Percentiles rank a stretch among this genome's conserved stretches.
phyloP scores from a whole-genome alignment of 2,113 vertebrate genomes.

The Neodontobutis hainanensis region DNA sequence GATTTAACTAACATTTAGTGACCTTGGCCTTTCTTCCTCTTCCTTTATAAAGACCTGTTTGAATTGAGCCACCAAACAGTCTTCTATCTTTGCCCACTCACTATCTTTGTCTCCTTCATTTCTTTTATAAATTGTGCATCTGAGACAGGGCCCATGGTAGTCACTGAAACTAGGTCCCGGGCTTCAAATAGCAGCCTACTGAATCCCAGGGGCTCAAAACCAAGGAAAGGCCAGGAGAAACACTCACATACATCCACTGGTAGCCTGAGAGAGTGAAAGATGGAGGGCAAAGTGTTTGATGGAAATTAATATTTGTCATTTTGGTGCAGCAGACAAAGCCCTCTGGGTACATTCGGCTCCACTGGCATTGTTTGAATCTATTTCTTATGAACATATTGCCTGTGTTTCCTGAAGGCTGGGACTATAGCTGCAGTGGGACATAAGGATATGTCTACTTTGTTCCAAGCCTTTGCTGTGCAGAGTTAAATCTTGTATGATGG shows the following conservation, averaged over 20 bases:
- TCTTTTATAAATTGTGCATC: slow-evolving; percentile 73
- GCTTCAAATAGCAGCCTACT: slow-evolving; percentile 74
- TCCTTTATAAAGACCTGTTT: neutral
- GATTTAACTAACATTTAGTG: slow-evolving; percentile 1
- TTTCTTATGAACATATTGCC: slow-evolving; percentile 67
- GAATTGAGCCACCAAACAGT: neutral
- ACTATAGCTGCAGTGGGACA: slow-evolving; percentile 25
- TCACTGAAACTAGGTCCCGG: slow-evolving; percentile 72
- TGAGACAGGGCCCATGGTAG: slow-evolving; percentile 67
- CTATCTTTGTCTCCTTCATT: slow-evolving; percentile 22
- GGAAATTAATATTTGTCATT: slow-evolving; percentile 78
- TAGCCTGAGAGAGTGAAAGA: slow-evolving; percentile 39
- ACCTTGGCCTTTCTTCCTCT: neutral
- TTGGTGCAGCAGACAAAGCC: slow-evolving; percentile 34
- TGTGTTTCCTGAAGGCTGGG: slow-evolving; percentile 23
- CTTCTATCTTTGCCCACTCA: slow-evolving; percentile 5
- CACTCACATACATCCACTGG: slow-evolving; percentile 2
- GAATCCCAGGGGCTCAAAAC: slow-evolving; percentile 62
- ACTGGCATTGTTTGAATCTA: slow-evolving; percentile 59
- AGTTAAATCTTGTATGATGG: slow-evolving; percentile 4
- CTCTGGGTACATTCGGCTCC: slow-evolving; percentile 53
- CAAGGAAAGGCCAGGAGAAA: slow-evolving; percentile 60
- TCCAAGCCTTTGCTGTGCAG: slow-evolving; percentile 16
- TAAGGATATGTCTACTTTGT: slow-evolving; percentile 35
- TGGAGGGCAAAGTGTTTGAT: slow-evolving; percentile 66